Evolutionary conservation across 2,797 vertebrate genomes (phyloP).

Genomic region (Sus cebifrons): DNA sequence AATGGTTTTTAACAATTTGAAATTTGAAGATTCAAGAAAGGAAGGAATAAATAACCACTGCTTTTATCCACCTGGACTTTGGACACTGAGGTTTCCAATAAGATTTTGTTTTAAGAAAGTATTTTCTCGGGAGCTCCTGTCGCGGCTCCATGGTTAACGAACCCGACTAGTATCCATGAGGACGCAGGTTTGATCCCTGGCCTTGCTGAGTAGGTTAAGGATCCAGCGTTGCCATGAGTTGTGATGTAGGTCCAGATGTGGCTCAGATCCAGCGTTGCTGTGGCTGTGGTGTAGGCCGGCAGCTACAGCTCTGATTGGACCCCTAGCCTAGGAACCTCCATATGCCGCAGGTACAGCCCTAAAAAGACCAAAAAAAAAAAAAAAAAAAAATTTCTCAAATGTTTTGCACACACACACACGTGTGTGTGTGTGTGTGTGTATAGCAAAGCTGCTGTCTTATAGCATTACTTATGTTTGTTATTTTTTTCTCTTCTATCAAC

Average conservation of each 20-base stretch:
- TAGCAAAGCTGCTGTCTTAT: not conserved
- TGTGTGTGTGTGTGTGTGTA: not conserved
- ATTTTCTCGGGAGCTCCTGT: not conserved
- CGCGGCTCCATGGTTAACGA: no score
- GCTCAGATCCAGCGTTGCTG: no score
- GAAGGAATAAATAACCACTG: not conserved
- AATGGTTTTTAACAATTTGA: not conserved
- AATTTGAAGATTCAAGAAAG: constrained; percentile 21
- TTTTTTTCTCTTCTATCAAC: not conserved
- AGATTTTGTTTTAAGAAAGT: constrained; percentile 23
- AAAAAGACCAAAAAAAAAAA: no score
- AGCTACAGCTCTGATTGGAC: no score
- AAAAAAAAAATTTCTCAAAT: not conserved
- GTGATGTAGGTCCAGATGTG: no score
- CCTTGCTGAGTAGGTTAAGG: no score
- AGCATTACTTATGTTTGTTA: not conserved
- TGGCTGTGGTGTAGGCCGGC: no score
- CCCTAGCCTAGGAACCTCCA: no score
- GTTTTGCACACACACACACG: not conserved
- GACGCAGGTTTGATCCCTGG: no score
- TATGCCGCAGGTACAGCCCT: no score
- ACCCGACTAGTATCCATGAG: no score
- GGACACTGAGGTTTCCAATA: not conserved
- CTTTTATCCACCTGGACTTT: not conserved
- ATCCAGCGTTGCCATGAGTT: no score